Evolutionary conservation across 1,140 invertebrate genomes (phyloP).

Genomic region (Cyclina sinensis): DNA sequence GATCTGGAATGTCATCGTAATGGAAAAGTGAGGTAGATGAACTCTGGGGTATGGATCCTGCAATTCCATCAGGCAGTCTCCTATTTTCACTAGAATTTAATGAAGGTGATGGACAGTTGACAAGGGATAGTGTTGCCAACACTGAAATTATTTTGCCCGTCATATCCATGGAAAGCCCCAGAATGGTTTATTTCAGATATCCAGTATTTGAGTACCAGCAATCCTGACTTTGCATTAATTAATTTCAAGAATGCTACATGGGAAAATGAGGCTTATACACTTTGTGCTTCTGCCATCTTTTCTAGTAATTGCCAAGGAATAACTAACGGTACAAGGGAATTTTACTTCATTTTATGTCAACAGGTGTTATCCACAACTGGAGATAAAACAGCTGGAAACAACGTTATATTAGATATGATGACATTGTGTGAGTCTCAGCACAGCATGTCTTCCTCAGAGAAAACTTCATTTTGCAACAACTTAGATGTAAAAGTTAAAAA

Average conservation of each 20-base stretch:
- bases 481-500: constrained; percentile 25
- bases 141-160: constrained; percentile 56
- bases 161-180: constrained; percentile 69
- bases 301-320: neutral
- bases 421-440: constrained; percentile 58
- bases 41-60: constrained; percentile 70
- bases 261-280: neutral
- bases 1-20: constrained; percentile 71
- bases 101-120: constrained; percentile 69
- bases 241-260: constrained; percentile 35
- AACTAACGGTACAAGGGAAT: constrained; percentile 49
- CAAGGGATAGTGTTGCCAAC: constrained; percentile 54
- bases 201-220: neutral
- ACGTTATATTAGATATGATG: constrained; percentile 53
- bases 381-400: constrained; percentile 24
- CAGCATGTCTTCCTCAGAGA: neutral
- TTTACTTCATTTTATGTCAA: constrained; percentile 64
- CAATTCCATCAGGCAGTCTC: constrained; percentile 46
- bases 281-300: neutral
- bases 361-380: constrained; percentile 55
- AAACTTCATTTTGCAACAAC: neutral
- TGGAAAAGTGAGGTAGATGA: constrained; percentile 67
- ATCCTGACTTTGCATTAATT: constrained; percentile 2
- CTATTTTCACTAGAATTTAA: constrained; percentile 70
- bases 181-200: constrained; percentile 73